Evolutionary conservation across 2,888 invertebrate genomes (phyloP).

Genomic region (Diarsia mendica): DNA sequence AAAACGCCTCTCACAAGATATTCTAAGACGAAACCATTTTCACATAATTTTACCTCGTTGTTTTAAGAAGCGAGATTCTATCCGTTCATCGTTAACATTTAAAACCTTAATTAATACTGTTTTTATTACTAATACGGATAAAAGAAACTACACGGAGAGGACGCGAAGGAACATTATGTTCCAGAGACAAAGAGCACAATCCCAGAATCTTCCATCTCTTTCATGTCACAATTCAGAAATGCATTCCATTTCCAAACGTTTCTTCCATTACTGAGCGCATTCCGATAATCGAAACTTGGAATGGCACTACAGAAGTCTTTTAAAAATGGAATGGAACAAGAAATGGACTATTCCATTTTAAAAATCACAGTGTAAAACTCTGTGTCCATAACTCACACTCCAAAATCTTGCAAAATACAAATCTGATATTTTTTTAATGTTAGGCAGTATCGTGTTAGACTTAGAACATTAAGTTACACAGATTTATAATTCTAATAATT

Average conservation of each 20-base stretch:
- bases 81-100: constrained; percentile 70
- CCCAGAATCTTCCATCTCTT: constrained; percentile 57
- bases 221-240: constrained; percentile 65
- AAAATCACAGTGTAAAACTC: constrained; percentile 69
- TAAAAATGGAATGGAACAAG: constrained; percentile 70
- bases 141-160: constrained; percentile 75
- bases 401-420: constrained; percentile 71
- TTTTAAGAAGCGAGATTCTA: constrained; percentile 68
- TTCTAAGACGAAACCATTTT: constrained; percentile 55
- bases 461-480: constrained; percentile 81
- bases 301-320: constrained; percentile 68
- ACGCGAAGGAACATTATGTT: constrained; percentile 67
- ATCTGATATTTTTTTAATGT: constrained; percentile 80
- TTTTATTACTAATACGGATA: constrained; percentile 75
- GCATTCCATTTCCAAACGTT: constrained; percentile 64
- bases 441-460: constrained; percentile 88
- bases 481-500: constrained; percentile 85
- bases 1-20: constrained; percentile 65
- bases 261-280: constrained; percentile 64
- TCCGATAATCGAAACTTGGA: constrained; percentile 62
- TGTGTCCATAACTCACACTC: constrained; percentile 69
- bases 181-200: constrained; percentile 60
- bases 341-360: constrained; percentile 70
- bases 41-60: constrained; percentile 67
- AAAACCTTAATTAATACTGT: constrained; percentile 82